Evolutionary conservation across 1,140 invertebrate genomes (phyloP), one percentile per base, ranked within the genome.

Genomic region (Phthorimaea operculella): DNA sequence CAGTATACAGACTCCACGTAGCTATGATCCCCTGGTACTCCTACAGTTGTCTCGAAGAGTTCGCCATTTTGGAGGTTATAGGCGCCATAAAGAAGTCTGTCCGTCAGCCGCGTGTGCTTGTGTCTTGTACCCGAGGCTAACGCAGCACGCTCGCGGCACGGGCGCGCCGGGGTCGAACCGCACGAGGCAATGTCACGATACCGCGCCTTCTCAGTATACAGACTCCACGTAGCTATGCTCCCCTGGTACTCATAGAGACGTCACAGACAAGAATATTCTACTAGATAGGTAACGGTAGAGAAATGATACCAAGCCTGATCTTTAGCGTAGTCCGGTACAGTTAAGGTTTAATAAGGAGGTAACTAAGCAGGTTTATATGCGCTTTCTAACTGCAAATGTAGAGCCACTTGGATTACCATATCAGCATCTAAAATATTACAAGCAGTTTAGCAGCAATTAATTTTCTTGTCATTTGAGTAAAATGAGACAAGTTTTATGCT

Each of bases 181-280:
- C 55, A 52, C 55, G 55, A 50, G 55, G 28, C 55, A 52, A 57
- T 57, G 55, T 52, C 55, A 48, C 28, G 55, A 12, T 17, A 16
- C 21, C 18, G 14, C 42, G 17, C 42, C 21, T 14, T 18, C 12
- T 16, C 14, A 18, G n/a, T 48, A 11, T 14, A 14, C 39, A 14
- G 11, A 42, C 39, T 11, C 39, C 21, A 28, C 21, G 21, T 6
- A 28, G 21, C 21, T 12, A 12, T 42, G 39, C 2, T 42, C 14
- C 3, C 39, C 39, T 42, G 39, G 39, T 42, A 42, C 39, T 42
- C 11, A 4, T 42, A 15, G 39, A 12, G 2, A 2, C 21, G 21
- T 28, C 21, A 28, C 21, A 28, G 21, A 28, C 21, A 28, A 28
- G 21, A 28, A 28, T 28, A 28, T 28, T 28, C 21, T 4, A 6